Evolutionary conservation across 2,888 invertebrate genomes (phyloP).

Genomic region (Drosophila quinaria): DNA sequence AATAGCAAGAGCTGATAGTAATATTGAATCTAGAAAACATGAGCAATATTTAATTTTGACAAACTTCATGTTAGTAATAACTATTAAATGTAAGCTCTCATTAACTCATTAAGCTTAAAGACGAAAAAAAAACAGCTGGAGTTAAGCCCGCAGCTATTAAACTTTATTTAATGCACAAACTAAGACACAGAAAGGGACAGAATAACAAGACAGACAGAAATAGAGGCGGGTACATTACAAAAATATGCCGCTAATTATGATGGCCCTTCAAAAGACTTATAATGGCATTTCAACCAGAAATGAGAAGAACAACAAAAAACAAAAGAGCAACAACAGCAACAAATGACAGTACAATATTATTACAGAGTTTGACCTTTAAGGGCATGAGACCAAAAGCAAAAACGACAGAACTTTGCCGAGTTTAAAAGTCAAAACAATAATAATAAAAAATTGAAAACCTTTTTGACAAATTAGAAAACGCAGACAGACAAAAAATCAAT

Average conservation of each 20-base stretch:
- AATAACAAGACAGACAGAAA: neutral
- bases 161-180: conserved; percentile 25
- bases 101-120: conserved; percentile 5
- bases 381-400: conserved; percentile 47
- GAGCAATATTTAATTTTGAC: neutral
- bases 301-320: neutral
- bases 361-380: conserved; percentile 42
- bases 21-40: no score
- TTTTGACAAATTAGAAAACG: conserved; percentile 68
- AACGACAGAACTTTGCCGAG: conserved; percentile 17
- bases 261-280: conserved; percentile 70
- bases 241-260: conserved; percentile 72
- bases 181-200: neutral
- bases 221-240: conserved; percentile 36
- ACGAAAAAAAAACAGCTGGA: conserved; percentile 5
- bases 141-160: conserved; percentile 10
- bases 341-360: conserved; percentile 8
- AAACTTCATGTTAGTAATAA: neutral
- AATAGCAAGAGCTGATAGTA: no score
- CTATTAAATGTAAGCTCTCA: neutral
- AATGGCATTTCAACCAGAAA: conserved; percentile 41
- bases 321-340: conserved; percentile 13
- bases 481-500: conserved; percentile 64
- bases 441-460: conserved; percentile 39
- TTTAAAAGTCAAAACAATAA: conserved; percentile 52